Evolutionary conservation across 1,140 invertebrate species (phyloP).

Genomic region (Conus betulinus): DNA sequence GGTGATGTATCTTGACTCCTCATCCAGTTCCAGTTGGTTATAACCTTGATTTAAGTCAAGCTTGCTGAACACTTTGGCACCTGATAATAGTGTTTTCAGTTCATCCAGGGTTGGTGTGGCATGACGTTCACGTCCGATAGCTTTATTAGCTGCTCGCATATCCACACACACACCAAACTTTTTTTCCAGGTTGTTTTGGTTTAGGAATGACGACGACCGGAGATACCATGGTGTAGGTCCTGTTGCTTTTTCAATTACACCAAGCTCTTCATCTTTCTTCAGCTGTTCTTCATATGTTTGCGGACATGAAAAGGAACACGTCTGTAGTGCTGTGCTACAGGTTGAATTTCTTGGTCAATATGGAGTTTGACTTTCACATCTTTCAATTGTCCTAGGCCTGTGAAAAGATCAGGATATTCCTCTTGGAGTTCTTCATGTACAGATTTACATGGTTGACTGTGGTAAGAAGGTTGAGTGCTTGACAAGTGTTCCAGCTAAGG

Average conservation of each 20-base stretch:
- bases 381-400: too few species aligned
- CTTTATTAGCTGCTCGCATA: slow-evolving; percentile 49
- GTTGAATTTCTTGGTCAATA: too few species aligned
- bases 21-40: slow-evolving; percentile 51
- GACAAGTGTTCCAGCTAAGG: neutral
- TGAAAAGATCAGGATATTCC: too few species aligned
- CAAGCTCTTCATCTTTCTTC: too few species aligned
- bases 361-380: too few species aligned
- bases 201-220: slow-evolving; percentile 35
- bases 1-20: slow-evolving; percentile 46
- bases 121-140: slow-evolving; percentile 46
- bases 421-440: too few species aligned
- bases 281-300: too few species aligned
- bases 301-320: too few species aligned
- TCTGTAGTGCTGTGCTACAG: too few species aligned
- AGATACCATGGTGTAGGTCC: slow-evolving; percentile 36
- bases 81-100: too few species aligned
- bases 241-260: too few species aligned
- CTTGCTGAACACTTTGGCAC: slow-evolving; percentile 46
- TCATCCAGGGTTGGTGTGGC: slow-evolving; percentile 47
- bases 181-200: slow-evolving; percentile 33
- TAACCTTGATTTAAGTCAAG: slow-evolving; percentile 52
- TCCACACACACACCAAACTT: slow-evolving; percentile 53
- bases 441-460: too few species aligned
- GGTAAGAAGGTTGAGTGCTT: neutral